phyloP scores from a whole-genome alignment of 2,113 vertebrate genomes.

The Sorex fumeus region DNA sequence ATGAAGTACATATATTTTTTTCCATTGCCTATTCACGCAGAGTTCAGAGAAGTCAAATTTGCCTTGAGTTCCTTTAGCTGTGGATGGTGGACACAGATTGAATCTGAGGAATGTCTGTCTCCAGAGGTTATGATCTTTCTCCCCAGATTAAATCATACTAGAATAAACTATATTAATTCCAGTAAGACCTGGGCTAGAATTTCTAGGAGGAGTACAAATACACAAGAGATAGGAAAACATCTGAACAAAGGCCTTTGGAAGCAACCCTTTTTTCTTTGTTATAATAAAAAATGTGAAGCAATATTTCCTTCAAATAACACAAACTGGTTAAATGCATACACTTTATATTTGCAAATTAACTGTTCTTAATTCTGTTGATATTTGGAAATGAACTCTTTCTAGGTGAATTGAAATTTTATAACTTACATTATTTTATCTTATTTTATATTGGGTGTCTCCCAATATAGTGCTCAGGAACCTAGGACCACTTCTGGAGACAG shows the following conservation, averaged over 20 bases:
- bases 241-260: not conserved
- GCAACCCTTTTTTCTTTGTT: not conserved
- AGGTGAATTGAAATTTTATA: conserved; percentile 34
- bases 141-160: not conserved
- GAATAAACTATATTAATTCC: not conserved
- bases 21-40: not conserved
- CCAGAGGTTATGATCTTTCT: not conserved
- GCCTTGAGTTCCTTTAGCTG: not conserved
- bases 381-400: not conserved
- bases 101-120: not conserved
- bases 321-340: not conserved
- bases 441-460: no score
- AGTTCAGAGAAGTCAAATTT: not conserved
- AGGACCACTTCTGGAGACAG: no score
- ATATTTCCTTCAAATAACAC: conserved; percentile 18
- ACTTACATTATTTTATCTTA: not conserved
- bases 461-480: no score
- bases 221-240: not conserved
- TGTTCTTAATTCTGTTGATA: not conserved
- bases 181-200: not conserved
- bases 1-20: not conserved
- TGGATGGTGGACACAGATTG: not conserved
- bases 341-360: conserved; percentile 29
- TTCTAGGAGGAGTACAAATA: conserved; percentile 19
- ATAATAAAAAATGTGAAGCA: not conserved